Evolutionary conservation across 1,140 invertebrate genomes (phyloP), one percentile per base, ranked within the genome.

Genomic region (Cydia splendana): DNA sequence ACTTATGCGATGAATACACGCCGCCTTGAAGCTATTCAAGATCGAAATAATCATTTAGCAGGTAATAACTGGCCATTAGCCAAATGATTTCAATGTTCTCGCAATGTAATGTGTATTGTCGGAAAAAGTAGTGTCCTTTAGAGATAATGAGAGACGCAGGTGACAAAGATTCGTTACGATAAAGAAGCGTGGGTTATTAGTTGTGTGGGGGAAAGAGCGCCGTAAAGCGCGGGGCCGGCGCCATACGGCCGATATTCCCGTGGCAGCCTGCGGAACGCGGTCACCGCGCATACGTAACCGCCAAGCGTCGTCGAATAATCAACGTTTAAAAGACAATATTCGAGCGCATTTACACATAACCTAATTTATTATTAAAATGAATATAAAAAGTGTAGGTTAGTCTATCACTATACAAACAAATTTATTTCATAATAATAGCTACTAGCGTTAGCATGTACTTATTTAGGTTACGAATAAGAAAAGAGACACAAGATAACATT

Each of bases 121-220:
- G 51, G 75, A 83, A 80, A 83, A 83, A 78, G 77, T 67, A 77
- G 78, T 75, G 82, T 75, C 85, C 81, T 79, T 84, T 82, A 79
- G 84, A 87, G 84, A 85, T 88, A 90, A 89, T 87, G 85, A 89
- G 84, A 89, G 82, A 82, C 86, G 89, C 90, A 89, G 89, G 90
- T 92, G 91, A 91, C 88, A 90, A 90, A 85, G 85, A 88, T 88
- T 87, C 84, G 85, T 88, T 87, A 86, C 87, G 88, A 90, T 90
- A 87, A 89, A 88, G 85, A 86, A 85, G 88, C 87, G 89, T 91
- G 89, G 88, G 87, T 91, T 88, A 91, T 88, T 89, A 85, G 81
- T 85, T 81, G 79, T 82, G 83, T 79, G 85, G 81, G 85, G 82
- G 85, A 88, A 87, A 88, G 86, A 88, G 83, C 85, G 79, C 76